phyloP scores from a whole-genome alignment of 64 coral and sea anemone species.

The Acropora yongei region DNA sequence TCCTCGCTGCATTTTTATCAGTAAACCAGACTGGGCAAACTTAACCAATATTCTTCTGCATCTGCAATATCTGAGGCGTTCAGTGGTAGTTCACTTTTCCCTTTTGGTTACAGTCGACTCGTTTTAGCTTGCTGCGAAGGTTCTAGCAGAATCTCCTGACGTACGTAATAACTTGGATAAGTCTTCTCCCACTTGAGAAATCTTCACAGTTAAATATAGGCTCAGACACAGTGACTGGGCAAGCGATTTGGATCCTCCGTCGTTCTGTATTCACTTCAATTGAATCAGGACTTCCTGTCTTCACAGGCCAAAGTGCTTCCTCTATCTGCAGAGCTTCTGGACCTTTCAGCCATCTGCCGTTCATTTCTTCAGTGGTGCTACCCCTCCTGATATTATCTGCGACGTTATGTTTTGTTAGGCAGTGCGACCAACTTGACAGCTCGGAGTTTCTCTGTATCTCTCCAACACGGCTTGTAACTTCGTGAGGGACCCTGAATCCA shows the following conservation, averaged over 20 bases:
- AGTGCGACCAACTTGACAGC: constrained; percentile 20
- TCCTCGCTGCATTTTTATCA: no score
- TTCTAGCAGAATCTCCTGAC: background rate
- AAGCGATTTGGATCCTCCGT: background rate
- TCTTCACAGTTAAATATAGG: background rate
- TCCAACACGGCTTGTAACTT: background rate
- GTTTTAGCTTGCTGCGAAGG: background rate
- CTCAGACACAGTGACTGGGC: background rate
- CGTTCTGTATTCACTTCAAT: background rate
- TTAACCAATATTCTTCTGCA: no score
- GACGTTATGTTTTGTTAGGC: no score
- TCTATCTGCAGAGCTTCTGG: constrained; percentile 9
- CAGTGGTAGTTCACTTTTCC: no score
- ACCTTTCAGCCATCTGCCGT: constrained; percentile 34
- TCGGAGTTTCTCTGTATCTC: background rate
- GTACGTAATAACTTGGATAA: constrained; percentile 21
- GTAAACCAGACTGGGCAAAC: no score
- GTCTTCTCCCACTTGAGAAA: constrained; percentile 49
- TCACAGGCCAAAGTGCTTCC: background rate
- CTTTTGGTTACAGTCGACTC: no score
- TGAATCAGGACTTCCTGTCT: background rate
- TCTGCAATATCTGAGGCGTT: no score
- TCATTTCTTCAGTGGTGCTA: background rate
- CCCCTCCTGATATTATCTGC: background rate
- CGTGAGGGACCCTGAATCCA: no score